Evolutionary conservation across 2,113 vertebrate species (phyloP), one percentile per base, ranked within the genome.

Genomic region (Hippocampus comes): DNA sequence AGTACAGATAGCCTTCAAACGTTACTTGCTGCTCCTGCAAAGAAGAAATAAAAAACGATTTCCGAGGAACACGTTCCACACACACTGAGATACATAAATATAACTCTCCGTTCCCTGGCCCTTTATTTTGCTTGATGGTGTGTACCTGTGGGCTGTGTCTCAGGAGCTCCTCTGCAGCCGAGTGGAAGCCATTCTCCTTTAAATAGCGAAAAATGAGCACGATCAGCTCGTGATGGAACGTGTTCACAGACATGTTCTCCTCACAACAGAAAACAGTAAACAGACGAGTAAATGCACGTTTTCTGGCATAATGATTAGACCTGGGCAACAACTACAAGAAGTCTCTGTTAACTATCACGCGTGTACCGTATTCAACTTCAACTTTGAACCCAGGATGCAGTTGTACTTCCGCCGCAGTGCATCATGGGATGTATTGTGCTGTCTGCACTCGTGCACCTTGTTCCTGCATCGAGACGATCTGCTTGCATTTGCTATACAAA

Each of bases 151-250:
- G 78, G 78, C 67, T 84, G 55, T 87, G 86, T 42, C 82, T 89
- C 78, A 80, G 87, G 2, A 94, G 88, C 84, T 89, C 90, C 25
- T 85, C 82, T 23, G 93, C 93, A 56, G 90, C 91, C 64, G 92
- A 90, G 63, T 82, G 74, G 75, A 89, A 89, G 46, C 93, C 93
- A 53, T 89, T 86, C 27, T 91, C 89, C 75, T 89, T 91, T 81
- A 94, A 76, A 75, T 94, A 72, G 2, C 69, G 79, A 82, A 89
- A 82, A 73, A 94, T 90, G 66, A 94, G 77, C 57, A 73, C 76
- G 25, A 85, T 83, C 68, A 94, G 74, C 41, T 83, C 80, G 25
- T 73, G 74, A 25, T 85, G 49, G 42, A 86, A 74, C 51, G 78
- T 67, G 46, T 84, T 87, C 72, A 82, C 84, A 9, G 87, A 78